These are phyloP conservation scores for Cryptus viduatorius DNA, from an alignment of 2,888 invertebrate species.

Conservation along the genomic window DNA sequence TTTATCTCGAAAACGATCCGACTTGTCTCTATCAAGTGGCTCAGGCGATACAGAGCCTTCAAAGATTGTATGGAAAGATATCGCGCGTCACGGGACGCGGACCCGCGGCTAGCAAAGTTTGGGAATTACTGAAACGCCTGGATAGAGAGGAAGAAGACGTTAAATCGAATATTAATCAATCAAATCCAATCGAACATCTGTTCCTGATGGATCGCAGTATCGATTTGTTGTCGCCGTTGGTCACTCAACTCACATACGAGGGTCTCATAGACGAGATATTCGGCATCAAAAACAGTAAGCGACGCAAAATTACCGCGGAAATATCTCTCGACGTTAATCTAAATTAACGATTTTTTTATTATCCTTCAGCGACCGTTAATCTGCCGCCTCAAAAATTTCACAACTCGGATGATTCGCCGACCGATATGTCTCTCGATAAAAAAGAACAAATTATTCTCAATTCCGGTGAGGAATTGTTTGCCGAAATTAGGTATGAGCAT, in stretches of 20 bases:
- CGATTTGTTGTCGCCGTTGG: slow-evolving; percentile 96
- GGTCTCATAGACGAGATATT: slow-evolving; percentile 98
- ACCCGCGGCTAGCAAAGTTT: slow-evolving; percentile 94
- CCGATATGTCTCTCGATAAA: slow-evolving; percentile 88
- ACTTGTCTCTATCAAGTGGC: slow-evolving; percentile 95
- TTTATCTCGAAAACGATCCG: slow-evolving; percentile 95
- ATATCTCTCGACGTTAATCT: no score
- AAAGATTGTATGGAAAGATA: slow-evolving; percentile 95
- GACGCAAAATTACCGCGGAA: no score
- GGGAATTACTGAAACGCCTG: slow-evolving; percentile 93
- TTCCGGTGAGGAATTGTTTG: slow-evolving; percentile 95
- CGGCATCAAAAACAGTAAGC: slow-evolving; percentile 91
- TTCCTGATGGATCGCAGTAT: slow-evolving; percentile 95
- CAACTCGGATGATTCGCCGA: slow-evolving; percentile 88
- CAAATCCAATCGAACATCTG: slow-evolving; percentile 92
- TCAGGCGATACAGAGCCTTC: slow-evolving; percentile 93
- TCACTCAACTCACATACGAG: slow-evolving; percentile 98
- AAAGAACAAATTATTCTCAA: slow-evolving; percentile 92
- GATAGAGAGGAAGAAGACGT: slow-evolving; percentile 87
- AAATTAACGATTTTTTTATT: background rate
- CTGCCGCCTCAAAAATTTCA: slow-evolving; percentile 95
- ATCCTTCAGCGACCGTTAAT: slow-evolving; percentile 89
- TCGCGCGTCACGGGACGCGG: slow-evolving; percentile 96
- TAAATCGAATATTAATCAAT: slow-evolving; percentile 86
- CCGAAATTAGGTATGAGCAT: slow-evolving; percentile 88